These are phyloP conservation scores for Neoarius graeffei DNA, from an alignment of 2,113 vertebrate species.

Conservation along the genomic window DNA sequence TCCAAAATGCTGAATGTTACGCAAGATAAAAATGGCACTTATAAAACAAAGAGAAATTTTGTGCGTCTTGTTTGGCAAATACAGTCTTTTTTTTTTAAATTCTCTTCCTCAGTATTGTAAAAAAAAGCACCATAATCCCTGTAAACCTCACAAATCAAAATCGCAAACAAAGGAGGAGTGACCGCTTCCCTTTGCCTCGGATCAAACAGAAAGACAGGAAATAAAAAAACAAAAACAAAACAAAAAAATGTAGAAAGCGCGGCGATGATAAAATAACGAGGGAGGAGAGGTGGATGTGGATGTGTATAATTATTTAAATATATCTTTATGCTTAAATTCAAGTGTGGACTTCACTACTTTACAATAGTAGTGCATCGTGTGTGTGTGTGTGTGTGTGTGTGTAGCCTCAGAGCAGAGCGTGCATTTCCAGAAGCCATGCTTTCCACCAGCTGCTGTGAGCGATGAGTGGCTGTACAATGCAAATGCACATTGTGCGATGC, in stretches of 20 bases:
- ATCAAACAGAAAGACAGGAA: background rate
- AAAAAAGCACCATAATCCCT: background rate
- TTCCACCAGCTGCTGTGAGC: conserved; percentile 10
- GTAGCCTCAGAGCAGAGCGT: conserved; percentile 30
- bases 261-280: conserved; percentile 24
- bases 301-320: conserved; percentile 11
- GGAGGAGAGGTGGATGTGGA: conserved; percentile 23
- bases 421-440: conserved; percentile 52
- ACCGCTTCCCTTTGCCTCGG: background rate
- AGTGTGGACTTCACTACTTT: conserved; percentile 35
- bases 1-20: background rate
- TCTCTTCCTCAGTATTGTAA: background rate
- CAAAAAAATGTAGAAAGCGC: background rate
- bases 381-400: conserved; percentile 35
- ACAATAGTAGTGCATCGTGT: conserved; percentile 41
- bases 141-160: background rate
- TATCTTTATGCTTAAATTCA: background rate
- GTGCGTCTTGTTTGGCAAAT: background rate
- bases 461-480: background rate
- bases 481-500: background rate
- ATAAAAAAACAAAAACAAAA: background rate
- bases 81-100: too few relatives aligned
- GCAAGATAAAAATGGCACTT: background rate
- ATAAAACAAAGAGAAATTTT: background rate
- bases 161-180: background rate